Percentiles rank a stretch among this genome's conserved stretches.
These are phyloP conservation scores for Ornithoptera alexandrae DNA, from an alignment of 2,888 invertebrate species.

Conservation along the genomic window DNA sequence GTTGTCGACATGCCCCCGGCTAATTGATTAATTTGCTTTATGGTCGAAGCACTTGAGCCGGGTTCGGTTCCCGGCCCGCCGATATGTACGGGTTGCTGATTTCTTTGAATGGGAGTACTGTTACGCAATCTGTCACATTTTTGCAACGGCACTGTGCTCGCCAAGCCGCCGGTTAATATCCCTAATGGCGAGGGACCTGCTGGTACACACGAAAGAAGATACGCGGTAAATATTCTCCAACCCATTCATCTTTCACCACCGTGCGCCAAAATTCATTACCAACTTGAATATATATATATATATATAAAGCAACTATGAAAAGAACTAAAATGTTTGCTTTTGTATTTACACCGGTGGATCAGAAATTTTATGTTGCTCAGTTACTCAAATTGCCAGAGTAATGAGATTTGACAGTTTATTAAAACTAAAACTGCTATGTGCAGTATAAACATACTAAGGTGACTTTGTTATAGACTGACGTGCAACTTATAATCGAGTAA, in stretches of 20 bases:
- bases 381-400: too few relatives aligned
- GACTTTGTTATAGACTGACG: too few relatives aligned
- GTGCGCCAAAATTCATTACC: too few relatives aligned
- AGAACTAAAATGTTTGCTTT: too few relatives aligned
- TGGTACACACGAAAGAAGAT: background rate
- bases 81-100: conserved; percentile 70
- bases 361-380: too few relatives aligned
- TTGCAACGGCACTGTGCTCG: conserved; percentile 48
- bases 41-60: conserved; percentile 72
- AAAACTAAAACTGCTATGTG: too few relatives aligned
- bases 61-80: conserved; percentile 66
- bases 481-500: too few relatives aligned
- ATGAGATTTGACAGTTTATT: too few relatives aligned
- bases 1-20: conserved; percentile 77
- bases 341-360: too few relatives aligned
- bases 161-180: conserved; percentile 44
- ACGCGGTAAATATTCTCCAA: background rate
- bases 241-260: background rate
- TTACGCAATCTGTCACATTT: conserved; percentile 78
- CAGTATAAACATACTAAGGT: too few relatives aligned
- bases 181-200: conserved; percentile 41
- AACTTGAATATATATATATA: too few relatives aligned
- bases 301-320: too few relatives aligned
- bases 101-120: conserved; percentile 61
- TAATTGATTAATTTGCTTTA: conserved; percentile 81